These are phyloP conservation scores for Icerya purchasi DNA, from an alignment of 2,888 invertebrate genomes.

Conservation along the genomic window DNA sequence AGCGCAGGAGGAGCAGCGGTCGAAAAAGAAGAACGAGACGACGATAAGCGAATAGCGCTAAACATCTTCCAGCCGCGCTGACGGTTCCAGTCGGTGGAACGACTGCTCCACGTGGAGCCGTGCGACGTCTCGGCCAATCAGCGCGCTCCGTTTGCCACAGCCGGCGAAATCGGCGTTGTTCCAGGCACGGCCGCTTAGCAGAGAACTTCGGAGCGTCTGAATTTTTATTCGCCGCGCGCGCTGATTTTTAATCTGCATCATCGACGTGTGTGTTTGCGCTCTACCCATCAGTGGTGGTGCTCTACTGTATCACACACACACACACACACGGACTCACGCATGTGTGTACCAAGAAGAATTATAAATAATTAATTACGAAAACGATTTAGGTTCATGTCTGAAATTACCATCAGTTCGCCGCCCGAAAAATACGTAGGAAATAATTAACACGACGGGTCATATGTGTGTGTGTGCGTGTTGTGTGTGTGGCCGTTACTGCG, in stretches of 20 bases:
- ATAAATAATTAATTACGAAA: too few relatives aligned
- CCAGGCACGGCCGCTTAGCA: slow-evolving; percentile 3
- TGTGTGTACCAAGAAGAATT: too few relatives aligned
- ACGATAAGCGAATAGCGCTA: neutral
- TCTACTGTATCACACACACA: too few relatives aligned
- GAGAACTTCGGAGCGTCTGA: neutral
- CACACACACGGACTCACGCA: too few relatives aligned
- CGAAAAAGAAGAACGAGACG: neutral
- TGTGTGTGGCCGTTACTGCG: too few relatives aligned
- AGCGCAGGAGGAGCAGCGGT: neutral
- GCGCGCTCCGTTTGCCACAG: neutral
- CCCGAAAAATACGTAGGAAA: too few relatives aligned
- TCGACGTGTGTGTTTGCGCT: neutral
- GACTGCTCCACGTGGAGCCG: slow-evolving; percentile 9
- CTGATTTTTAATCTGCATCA: neutral
- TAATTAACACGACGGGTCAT: too few relatives aligned
- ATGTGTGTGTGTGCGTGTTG: too few relatives aligned
- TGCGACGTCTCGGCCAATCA: slow-evolving; percentile 3
- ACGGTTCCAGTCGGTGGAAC: neutral
- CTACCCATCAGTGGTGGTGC: too few relatives aligned
- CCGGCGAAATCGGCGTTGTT: neutral
- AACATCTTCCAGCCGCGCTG: neutral
- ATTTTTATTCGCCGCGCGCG: neutral
- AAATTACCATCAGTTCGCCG: too few relatives aligned
- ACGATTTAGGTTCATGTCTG: too few relatives aligned